Percentiles rank a stretch among this genome's conserved stretches.
phyloP scores from a whole-genome alignment of 92 coral and sea anemone genomes.

The Palythoa caribaeorum region DNA sequence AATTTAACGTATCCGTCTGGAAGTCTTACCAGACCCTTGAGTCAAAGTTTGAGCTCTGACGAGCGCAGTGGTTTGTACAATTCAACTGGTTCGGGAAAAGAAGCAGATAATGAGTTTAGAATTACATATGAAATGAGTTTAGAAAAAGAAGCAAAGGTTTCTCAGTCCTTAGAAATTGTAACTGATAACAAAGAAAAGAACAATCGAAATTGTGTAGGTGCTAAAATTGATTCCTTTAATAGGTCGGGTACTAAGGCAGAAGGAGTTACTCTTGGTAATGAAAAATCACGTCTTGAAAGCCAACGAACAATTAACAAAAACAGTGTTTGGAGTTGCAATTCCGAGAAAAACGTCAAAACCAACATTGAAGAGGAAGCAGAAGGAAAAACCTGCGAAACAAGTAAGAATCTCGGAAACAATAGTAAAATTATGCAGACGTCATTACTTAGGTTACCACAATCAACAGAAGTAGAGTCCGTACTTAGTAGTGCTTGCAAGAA shows the following conservation, averaged over 20 bases:
- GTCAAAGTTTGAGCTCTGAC: neutral
- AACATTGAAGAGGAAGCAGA: neutral
- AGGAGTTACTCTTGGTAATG: neutral
- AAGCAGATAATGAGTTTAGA: neutral
- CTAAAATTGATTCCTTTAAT: neutral
- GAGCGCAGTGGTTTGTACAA: neutral
- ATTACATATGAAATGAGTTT: too few species aligned
- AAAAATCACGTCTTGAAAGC: neutral
- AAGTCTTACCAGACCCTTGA: neutral
- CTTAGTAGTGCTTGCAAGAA: neutral
- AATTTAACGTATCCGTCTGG: neutral
- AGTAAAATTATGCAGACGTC: neutral
- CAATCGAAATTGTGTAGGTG: neutral
- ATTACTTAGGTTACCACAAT: neutral
- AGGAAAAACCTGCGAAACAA: neutral
- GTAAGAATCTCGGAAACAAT: neutral
- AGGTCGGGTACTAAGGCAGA: neutral
- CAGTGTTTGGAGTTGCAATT: neutral
- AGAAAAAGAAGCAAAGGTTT: neutral
- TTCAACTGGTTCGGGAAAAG: neutral
- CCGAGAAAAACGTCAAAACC: neutral
- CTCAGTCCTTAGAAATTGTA: neutral
- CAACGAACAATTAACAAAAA: neutral
- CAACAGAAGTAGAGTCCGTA: neutral
- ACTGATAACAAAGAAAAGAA: neutral